These are phyloP conservation scores for Myotis vivesi DNA, from an alignment of 2,797 vertebrate species.

Conservation along the genomic window DNA sequence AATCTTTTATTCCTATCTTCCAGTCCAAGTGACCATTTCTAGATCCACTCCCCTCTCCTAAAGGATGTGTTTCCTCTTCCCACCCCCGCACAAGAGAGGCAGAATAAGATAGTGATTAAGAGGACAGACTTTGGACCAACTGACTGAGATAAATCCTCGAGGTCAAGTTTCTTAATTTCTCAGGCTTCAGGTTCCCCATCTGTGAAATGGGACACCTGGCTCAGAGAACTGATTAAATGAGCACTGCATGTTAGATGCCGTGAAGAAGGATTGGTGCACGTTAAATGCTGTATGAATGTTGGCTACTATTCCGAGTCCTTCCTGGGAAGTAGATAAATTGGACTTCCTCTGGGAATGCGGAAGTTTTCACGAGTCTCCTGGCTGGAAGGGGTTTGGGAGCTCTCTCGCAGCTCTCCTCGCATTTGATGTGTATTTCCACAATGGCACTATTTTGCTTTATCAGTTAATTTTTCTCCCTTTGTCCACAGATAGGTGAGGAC, in stretches of 20 bases:
- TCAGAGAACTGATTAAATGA: neutral
- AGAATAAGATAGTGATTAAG: neutral
- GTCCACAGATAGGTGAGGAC: neutral
- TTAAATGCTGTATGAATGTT: neutral
- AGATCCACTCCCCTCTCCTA: neutral
- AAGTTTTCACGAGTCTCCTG: neutral
- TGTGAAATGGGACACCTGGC: neutral
- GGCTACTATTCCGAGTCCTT: neutral
- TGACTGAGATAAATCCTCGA: neutral
- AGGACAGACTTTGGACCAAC: neutral
- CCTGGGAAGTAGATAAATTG: neutral
- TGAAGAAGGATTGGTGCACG: neutral
- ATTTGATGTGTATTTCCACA: neutral
- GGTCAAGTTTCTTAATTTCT: neutral
- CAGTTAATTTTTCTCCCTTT: neutral
- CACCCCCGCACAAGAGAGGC: neutral
- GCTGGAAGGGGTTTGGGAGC: neutral
- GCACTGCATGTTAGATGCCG: neutral
- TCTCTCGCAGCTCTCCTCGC: neutral
- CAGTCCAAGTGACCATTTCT: neutral
- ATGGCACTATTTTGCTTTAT: neutral
- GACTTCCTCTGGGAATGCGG: neutral
- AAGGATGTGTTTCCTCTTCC: neutral
- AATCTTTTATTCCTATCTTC: neutral
- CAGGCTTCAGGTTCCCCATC: neutral